Conservation (phyloP, 1,140 invertebrate genomes). For the Caenorhabditis tropicalis region DNA sequence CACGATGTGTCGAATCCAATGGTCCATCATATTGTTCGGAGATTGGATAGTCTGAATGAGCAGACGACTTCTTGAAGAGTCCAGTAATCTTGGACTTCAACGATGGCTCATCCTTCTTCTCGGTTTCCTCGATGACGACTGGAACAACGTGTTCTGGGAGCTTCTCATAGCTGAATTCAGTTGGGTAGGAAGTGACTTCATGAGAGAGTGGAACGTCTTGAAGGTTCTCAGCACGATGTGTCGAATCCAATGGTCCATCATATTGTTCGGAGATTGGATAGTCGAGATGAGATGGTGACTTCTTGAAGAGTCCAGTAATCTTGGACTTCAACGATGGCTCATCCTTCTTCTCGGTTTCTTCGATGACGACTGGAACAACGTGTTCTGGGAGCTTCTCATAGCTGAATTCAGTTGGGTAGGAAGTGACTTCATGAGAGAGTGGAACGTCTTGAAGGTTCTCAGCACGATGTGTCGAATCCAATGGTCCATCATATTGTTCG, state of each 20-base stretch:
- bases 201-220: neutral
- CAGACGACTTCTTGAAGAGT: neutral
- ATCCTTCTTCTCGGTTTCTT: constrained; percentile 18
- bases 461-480: neutral
- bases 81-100: neutral
- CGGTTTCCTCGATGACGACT: neutral
- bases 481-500: neutral
- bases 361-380: neutral
- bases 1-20: neutral
- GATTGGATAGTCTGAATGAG: constrained; percentile 17
- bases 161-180: constrained; percentile 7
- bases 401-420: constrained; percentile 10
- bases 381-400: neutral
- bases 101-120: neutral
- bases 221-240: neutral
- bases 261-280: constrained; percentile 11
- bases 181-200: neutral
- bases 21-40: neutral
- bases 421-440: neutral
- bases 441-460: neutral
- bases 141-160: neutral
- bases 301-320: constrained; percentile 18
- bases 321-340: neutral
- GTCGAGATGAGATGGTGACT: constrained; percentile 17
- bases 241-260: constrained; percentile 10